Evolutionary conservation across 2,888 invertebrate species (phyloP), one percentile per base, ranked within the genome.

Genomic region (Eristalinus aeneus): DNA sequence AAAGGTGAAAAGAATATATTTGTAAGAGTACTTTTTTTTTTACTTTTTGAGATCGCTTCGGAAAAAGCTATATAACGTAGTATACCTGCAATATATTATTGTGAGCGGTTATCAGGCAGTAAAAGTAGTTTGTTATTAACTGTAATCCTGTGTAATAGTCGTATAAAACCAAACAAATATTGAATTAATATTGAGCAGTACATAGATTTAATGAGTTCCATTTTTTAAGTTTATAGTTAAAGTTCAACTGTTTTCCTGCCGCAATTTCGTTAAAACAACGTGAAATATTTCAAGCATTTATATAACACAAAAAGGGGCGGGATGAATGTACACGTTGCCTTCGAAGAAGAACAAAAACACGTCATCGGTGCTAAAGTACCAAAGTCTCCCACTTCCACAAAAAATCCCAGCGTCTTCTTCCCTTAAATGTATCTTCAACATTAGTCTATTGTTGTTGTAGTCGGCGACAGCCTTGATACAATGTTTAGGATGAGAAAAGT

Each of bases 401-500:
- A 39, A 39, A 39, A 12, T 39, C n/a, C 39, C 12, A n/a, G n/a
- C 39, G 5, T 12, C 39, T 6, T 11, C 23, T 23, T 23, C 23
- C 56, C 56, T 56, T 56, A 22, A 46, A 46, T 16, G 46, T 16
- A 11, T 56, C 56, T 27, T 23, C 23, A 56, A 23, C 12, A 23
- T 27, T 27, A 2, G 5, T 56, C 16, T 46, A 46, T 74, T 79
- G 73, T 74, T 83, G 61, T 61, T 77, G 75, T 65, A 46, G 73
- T 77, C 58, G 56, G 39, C 74, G 74, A 71, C 75, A 84, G 75
- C 84, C 84, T 84, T 84, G 79, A 67, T 71, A 79, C 32, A 75
- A 67, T 84, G 84, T 79, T 84, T 75, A 65, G 75, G 84, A 79
- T 71, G 56, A 63, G 34, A 46, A 72, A 31, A 36, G 3, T 46